These are phyloP conservation scores for Andrena bucephala DNA, from an alignment of 2,888 invertebrate genomes.

Conservation along the genomic window DNA sequence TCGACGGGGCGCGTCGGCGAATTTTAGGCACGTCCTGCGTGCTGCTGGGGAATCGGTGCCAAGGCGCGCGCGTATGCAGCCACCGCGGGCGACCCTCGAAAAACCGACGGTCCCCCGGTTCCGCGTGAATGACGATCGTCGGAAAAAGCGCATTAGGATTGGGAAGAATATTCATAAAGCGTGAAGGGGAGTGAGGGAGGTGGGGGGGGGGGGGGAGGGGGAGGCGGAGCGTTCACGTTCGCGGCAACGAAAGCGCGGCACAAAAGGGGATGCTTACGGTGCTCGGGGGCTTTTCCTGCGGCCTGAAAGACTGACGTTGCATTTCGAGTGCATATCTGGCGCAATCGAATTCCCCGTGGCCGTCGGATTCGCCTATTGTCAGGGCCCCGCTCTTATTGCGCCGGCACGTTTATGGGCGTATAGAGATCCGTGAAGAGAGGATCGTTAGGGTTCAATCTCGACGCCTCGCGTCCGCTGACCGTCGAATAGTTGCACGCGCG, in stretches of 20 bases:
- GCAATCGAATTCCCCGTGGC: slow-evolving; percentile 63
- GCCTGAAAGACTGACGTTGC: slow-evolving; percentile 64
- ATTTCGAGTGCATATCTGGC: slow-evolving; percentile 57
- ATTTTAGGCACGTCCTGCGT: slow-evolving; percentile 52
- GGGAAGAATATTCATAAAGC: slow-evolving; percentile 59
- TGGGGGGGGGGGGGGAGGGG: too few species aligned
- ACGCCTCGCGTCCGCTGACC: slow-evolving; percentile 51
- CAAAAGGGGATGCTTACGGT: slow-evolving; percentile 44
- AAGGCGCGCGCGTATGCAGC: slow-evolving; percentile 27
- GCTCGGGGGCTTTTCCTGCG: slow-evolving; percentile 51
- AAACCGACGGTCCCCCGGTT: not conserved
- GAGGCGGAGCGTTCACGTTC: too few species aligned
- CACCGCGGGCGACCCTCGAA: not conserved
- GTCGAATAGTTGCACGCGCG: slow-evolving; percentile 58
- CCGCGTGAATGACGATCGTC: slow-evolving; percentile 55
- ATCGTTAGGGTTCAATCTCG: slow-evolving; percentile 60
- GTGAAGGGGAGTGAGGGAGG: too few species aligned
- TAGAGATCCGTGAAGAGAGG: slow-evolving; percentile 60
- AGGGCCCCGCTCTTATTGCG: slow-evolving; percentile 52
- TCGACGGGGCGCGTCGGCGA: slow-evolving; percentile 37
- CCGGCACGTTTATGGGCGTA: slow-evolving; percentile 58
- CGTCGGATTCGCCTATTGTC: slow-evolving; percentile 60
- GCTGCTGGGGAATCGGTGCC: slow-evolving; percentile 32
- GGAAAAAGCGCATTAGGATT: slow-evolving; percentile 58
- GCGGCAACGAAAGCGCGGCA: slow-evolving; percentile 10